Base-by-base conservation (phyloP, 2,113 vertebrate species). In the Rhinolophus ferrumequinum region DNA sequence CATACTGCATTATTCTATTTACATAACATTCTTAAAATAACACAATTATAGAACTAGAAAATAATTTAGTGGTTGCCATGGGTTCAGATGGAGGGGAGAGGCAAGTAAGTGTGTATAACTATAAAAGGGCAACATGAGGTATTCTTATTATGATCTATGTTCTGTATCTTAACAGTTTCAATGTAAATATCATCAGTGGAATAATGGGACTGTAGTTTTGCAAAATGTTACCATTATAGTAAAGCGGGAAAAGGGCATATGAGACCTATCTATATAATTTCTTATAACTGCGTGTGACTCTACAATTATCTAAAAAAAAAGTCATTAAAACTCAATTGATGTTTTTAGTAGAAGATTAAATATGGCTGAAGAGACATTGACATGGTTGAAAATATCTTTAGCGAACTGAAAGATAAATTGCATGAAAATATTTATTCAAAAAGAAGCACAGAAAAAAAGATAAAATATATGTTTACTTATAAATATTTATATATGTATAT, bases 401-500 rank as follows among this genome's bases (percentile, higher is more conserved):
- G 30, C 70, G 50, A 44, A 91, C 35, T 47, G 1, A 58, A 50
- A 56, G 38, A 47, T 44, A 81, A 58, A 58, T 90, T 79, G 13
- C 38, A 38, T 35, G 11, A 66, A 94, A 67, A 73, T 89, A 88
- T 47, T 83, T 89, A 88, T 56, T 83, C n/a, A 67, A 81, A 85
- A 19, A 58, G 41, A n/a, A 90, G 26, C 5, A 62, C 10, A 84
- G 10, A 47, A 21, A 38, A 67, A 75, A 76, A 5, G 44, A n/a
- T 81, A 8, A 28, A 28, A 44, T 6, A 41, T 41, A 41, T 41
- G 5, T 41, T 4, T 41, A 41, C 5, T 4, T 41, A 41, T 41
- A 41, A 4, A 41, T 41, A 41, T 41, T 4, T 41, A 41, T 41
- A 41, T 41, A 41, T 41, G 5, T 41, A 41, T 41, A 41, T 41